phyloP scores from a whole-genome alignment of 1,140 invertebrate species.

The Panulirus ornatus region DNA sequence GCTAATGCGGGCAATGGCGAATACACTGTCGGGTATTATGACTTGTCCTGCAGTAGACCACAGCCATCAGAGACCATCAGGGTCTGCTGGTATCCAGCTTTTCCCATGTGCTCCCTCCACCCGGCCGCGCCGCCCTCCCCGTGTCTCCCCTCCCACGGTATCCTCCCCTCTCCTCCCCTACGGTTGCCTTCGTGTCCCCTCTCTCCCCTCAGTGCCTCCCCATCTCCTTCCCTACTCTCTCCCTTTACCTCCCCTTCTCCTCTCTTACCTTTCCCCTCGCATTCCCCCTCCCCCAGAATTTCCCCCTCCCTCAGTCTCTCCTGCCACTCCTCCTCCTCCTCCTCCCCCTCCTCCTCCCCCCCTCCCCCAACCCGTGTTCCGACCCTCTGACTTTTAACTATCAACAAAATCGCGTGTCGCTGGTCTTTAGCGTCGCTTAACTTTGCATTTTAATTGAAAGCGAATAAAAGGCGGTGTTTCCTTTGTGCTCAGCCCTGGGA shows the following conservation, averaged over 20 bases:
- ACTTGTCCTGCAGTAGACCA: too few species aligned
- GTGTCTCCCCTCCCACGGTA: background rate
- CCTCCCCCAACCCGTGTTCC: background rate
- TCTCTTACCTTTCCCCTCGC: background rate
- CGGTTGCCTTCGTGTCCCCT: background rate
- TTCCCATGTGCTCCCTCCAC: background rate
- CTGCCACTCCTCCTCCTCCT: background rate
- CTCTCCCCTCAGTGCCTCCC: background rate
- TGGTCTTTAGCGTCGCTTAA: constrained; percentile 63
- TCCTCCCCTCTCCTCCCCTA: background rate
- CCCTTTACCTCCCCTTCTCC: background rate
- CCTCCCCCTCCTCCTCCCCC: background rate
- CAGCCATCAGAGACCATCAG: too few species aligned
- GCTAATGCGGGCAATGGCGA: too few species aligned
- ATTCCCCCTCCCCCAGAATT: background rate
- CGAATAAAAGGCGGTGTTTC: constrained; percentile 59
- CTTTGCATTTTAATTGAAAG: constrained; percentile 68
- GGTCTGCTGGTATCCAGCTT: too few species aligned
- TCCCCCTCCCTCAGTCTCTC: background rate
- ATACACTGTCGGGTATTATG: too few species aligned
- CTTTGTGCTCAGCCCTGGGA: constrained; percentile 54
- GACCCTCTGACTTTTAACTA: constrained; percentile 52
- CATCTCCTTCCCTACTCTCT: background rate
- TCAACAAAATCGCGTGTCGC: constrained; percentile 65
- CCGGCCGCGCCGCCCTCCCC: background rate